Evolutionary conservation across 2,113 vertebrate species (phyloP), one percentile per base, ranked within the genome.

Genomic region (Ochotona princeps): DNA sequence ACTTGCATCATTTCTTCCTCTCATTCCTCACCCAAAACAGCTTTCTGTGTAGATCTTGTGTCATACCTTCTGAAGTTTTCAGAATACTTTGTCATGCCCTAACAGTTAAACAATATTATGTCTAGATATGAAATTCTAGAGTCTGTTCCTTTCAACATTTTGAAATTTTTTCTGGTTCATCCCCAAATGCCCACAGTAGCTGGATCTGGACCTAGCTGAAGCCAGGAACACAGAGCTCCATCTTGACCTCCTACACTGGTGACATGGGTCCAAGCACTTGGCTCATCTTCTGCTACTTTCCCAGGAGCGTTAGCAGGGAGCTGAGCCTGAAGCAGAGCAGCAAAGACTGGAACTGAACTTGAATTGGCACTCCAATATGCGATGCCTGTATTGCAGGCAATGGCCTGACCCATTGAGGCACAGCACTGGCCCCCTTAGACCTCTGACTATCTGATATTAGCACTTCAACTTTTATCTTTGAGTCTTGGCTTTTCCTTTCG

Each of bases 11-110:
- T 32, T 73, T 89, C 57, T 7, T 75, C 30, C 80, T 74, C 49
- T 44, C 14, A 73, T n/a, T 30, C 35, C 30, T 86, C 74, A 61
- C 30, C 26, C 66, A 65, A 72, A 89, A 73, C 65, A 73, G 30
- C 13, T 74, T 72, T 69, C 14, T 54, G 14, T 66, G 73, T 66
- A 60, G 35, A 26, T 66, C 25, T 60, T 74, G 4, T 74, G 57
- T 84, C 35, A 20, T 73, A 60, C 14, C 30, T 67, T 80, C 30
- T 92, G 57, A 89, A 80, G 49, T 32, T 60, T 89, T 89, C 73
- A 80, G 80, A 83, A 35, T 76, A 72, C 88, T 88, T 78, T 90
- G 32, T 88, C 18, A 60, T 73, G 35, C 7, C 20, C 30, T 84
- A 30, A 47, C 67, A 73, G 63, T 30, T 84, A 60, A 82, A 79